Conservation (phyloP, 2,797 vertebrate species). For the Poecilia gillii region DNA sequence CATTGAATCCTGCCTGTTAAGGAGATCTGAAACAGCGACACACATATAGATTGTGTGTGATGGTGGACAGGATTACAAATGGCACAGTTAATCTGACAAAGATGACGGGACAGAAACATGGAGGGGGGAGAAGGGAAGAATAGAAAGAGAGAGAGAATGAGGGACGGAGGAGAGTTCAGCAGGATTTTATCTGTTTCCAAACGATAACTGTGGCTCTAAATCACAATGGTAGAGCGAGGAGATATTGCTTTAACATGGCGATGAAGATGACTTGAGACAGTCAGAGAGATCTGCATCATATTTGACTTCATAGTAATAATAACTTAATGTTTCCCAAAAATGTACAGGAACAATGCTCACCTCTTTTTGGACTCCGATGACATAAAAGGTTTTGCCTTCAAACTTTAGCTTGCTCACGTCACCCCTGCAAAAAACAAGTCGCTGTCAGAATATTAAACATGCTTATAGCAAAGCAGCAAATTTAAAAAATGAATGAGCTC, state of each 20-base stretch:
- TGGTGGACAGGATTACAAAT: conserved; percentile 58
- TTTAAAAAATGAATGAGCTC: background rate
- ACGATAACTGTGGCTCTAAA: conserved; percentile 24
- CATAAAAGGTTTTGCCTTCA: conserved; percentile 98
- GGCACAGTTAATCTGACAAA: conserved; percentile 45
- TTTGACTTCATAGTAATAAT: conserved; percentile 3
- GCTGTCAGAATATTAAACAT: background rate
- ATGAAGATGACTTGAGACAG: conserved; percentile 15
- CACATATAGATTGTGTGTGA: conserved; percentile 65
- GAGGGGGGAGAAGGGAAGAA: conserved; percentile 11
- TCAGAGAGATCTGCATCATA: conserved; percentile 24
- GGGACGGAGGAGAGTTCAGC: conserved; percentile 20
- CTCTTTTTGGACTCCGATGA: conserved; percentile 95
- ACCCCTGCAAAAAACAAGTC: conserved; percentile 81
- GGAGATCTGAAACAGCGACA: conserved; percentile 80
- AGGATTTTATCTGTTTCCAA: conserved; percentile 10
- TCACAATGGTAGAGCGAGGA: conserved; percentile 20
- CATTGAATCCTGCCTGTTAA: conserved; percentile 80
- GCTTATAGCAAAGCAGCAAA: no score
- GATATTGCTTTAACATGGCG: conserved; percentile 26
- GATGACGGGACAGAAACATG: conserved; percentile 15
- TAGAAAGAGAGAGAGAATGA: conserved; percentile 25
- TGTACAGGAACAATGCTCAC: conserved; percentile 71
- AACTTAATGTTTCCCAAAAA: conserved; percentile 11
- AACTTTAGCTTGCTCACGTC: conserved; percentile 98